Evolutionary conservation across 2,113 vertebrate species (phyloP).

Genomic region (Rhineura floridana): DNA sequence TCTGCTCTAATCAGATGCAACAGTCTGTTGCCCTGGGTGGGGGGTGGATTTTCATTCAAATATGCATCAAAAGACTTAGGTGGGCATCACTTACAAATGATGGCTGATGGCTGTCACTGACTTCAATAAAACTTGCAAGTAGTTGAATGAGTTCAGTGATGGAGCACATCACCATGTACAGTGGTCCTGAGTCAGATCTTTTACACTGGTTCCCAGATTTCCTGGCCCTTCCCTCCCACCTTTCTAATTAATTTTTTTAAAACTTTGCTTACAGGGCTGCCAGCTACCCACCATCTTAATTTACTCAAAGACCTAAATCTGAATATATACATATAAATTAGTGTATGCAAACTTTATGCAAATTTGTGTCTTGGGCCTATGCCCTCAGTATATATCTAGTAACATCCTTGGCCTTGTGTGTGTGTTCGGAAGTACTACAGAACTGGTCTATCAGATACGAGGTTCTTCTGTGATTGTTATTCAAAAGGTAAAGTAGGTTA

Average conservation of each 20-base stretch:
- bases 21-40: not conserved
- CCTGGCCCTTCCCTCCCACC: no score
- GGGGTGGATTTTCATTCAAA: not conserved
- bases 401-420: no score
- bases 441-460: constrained; percentile 34
- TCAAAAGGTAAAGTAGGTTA: constrained; percentile 85
- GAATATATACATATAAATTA: not conserved
- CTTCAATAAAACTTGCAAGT: not conserved
- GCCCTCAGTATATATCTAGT: not conserved
- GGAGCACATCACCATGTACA: not conserved
- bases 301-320: not conserved
- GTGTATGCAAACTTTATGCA: not conserved
- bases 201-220: not conserved
- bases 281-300: not conserved
- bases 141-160: not conserved
- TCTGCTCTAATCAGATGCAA: not conserved
- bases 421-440: constrained; percentile 37
- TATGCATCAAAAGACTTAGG: not conserved
- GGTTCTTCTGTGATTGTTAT: constrained; percentile 51
- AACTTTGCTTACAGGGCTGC: no score
- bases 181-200: not conserved
- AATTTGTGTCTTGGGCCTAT: not conserved
- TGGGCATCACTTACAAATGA: not conserved
- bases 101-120: not conserved
- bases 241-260: no score